Evolutionary conservation across 2,113 vertebrate genomes (phyloP).

Genomic region (Montifringilla adamsi): DNA sequence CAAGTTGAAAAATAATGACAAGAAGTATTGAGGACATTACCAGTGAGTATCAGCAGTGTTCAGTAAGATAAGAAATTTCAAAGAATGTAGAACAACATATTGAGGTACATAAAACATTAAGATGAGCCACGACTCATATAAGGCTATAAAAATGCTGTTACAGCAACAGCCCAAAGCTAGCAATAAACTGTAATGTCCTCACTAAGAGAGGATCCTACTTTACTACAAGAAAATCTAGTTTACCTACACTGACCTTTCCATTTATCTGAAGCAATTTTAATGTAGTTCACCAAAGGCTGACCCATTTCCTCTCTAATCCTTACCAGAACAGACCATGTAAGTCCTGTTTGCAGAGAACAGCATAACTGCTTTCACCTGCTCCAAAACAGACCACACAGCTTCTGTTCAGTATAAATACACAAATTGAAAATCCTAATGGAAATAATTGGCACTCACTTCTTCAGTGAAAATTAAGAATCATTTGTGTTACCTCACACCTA

Average conservation of each 20-base stretch:
- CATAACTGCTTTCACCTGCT: neutral
- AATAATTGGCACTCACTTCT: neutral
- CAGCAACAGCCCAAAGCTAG: conserved; percentile 53
- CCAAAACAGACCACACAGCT: neutral
- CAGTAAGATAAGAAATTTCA: neutral
- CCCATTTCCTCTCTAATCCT: neutral
- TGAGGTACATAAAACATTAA: conserved; percentile 50
- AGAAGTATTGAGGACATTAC: neutral
- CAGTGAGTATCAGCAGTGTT: neutral
- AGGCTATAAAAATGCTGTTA: conserved; percentile 37
- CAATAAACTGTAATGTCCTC: conserved; percentile 48
- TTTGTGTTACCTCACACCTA: neutral
- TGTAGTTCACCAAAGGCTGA: conserved; percentile 1
- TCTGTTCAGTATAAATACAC: neutral
- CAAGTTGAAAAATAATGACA: neutral
- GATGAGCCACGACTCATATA: neutral
- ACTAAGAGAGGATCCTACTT: neutral
- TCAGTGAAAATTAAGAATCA: neutral
- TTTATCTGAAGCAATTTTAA: conserved; percentile 14
- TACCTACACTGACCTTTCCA: conserved; percentile 36
- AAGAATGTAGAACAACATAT: conserved; percentile 31
- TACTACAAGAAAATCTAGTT: conserved; percentile 20
- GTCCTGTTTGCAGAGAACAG: neutral
- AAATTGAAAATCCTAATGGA: neutral
- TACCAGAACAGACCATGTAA: neutral